phyloP scores from a whole-genome alignment of 1,140 invertebrate genomes.

The Diachasma alloeum region DNA sequence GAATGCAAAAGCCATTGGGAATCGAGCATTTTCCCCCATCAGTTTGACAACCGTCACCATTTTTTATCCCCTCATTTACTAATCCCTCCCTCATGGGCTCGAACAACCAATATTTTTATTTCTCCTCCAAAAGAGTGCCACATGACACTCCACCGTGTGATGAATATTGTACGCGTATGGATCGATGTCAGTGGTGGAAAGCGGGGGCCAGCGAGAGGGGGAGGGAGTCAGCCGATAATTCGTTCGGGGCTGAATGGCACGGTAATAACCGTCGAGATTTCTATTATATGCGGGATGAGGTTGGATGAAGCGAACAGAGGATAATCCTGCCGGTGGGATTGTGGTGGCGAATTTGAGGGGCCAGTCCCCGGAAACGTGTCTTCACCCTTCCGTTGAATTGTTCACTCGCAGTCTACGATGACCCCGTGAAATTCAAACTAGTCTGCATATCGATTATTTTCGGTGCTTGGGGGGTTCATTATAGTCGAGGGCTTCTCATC shows the following conservation, averaged over 20 bases:
- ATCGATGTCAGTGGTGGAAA: neutral
- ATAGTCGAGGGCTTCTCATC: neutral
- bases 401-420: neutral
- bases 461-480: neutral
- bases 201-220: neutral
- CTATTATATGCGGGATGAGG: constrained; percentile 17
- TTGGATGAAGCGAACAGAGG: constrained; percentile 1
- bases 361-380: constrained; percentile 19
- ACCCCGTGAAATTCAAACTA: neutral
- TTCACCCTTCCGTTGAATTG: constrained; percentile 19
- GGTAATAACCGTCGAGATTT: constrained; percentile 24
- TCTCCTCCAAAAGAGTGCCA: no score
- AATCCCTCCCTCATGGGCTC: no score
- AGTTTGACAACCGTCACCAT: no score
- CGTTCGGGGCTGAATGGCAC: constrained; percentile 16
- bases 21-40: no score
- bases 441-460: constrained; percentile 4
- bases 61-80: no score
- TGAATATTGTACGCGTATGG: neutral
- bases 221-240: constrained; percentile 7
- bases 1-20: no score
- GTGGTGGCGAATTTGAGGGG: neutral
- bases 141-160: neutral
- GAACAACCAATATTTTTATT: no score
- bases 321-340: constrained; percentile 18